Conservation (phyloP, 2,797 vertebrate genomes). For the Rhodeus uyekii region DNA sequence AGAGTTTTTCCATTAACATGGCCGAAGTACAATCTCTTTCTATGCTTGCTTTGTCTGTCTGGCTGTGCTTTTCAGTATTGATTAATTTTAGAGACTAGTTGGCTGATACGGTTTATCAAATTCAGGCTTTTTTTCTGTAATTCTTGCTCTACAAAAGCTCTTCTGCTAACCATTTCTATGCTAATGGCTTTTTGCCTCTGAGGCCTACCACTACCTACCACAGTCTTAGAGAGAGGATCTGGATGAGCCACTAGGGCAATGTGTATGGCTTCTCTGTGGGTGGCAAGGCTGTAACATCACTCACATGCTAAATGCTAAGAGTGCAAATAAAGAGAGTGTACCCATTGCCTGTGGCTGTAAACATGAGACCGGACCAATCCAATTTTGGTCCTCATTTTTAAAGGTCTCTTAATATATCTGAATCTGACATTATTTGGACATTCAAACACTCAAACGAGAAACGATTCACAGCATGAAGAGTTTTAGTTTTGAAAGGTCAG, state of each 20-base stretch:
- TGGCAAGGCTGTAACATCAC: constrained; percentile 69
- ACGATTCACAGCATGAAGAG: constrained; percentile 69
- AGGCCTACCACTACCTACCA: constrained; percentile 40
- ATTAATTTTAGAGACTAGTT: constrained; percentile 31
- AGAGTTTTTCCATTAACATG: constrained; percentile 74
- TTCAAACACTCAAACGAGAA: constrained; percentile 32
- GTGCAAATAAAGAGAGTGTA: constrained; percentile 71
- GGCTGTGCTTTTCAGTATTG: constrained; percentile 47
- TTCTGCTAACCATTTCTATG: constrained; percentile 5
- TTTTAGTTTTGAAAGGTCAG: constrained; percentile 79
- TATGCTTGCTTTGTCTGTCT: constrained; percentile 48
- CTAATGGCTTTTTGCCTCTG: neutral
- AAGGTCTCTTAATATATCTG: constrained; percentile 58
- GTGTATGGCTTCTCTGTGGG: constrained; percentile 80
- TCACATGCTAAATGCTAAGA: constrained; percentile 70
- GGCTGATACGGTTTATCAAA: neutral
- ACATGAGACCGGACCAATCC: constrained; percentile 69
- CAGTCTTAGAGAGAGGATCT: constrained; percentile 52
- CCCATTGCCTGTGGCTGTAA: constrained; percentile 77
- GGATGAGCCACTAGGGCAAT: constrained; percentile 67
- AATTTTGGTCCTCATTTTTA: constrained; percentile 65
- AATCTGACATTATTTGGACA: constrained; percentile 60
- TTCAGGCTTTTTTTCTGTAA: neutral
- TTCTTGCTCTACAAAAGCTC: constrained; percentile 1
- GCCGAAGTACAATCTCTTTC: constrained; percentile 61